phyloP scores from a whole-genome alignment of 2,113 vertebrate genomes.

The Rhabdornis inornatus region DNA sequence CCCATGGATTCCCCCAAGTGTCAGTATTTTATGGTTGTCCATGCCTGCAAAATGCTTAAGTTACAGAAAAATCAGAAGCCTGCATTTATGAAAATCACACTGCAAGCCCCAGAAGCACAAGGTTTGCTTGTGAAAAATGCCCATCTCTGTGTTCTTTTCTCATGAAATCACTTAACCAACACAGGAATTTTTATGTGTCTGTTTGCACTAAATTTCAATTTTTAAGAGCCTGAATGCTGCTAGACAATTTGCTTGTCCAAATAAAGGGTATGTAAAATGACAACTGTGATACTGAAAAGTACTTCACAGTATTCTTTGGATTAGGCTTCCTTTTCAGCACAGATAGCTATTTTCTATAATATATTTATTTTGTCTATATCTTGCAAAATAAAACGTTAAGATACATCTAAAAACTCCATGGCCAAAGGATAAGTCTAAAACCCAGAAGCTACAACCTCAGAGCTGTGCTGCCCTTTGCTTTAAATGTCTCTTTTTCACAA shows the following conservation, averaged over 20 bases:
- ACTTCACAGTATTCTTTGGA: neutral
- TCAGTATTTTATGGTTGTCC: neutral
- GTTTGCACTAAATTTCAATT: neutral
- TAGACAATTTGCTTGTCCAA: neutral
- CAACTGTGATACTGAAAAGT: neutral
- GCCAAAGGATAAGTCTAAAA: neutral
- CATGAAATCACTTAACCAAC: neutral
- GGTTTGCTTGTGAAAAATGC: neutral
- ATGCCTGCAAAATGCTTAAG: neutral
- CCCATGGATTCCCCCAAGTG: neutral
- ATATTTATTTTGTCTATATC: neutral
- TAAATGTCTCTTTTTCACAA: neutral
- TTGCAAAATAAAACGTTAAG: neutral
- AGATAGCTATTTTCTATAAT: neutral
- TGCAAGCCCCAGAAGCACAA: neutral
- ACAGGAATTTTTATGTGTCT: neutral
- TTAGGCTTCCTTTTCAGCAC: neutral
- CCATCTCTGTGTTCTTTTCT: neutral
- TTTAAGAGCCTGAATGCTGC: neutral
- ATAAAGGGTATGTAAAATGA: neutral
- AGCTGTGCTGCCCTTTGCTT: neutral
- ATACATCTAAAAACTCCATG: neutral
- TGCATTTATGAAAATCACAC: neutral
- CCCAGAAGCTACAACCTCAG: neutral
- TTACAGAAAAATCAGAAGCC: neutral